Evolutionary conservation across 2,797 vertebrate species (phyloP).

Genomic region (Pogoniulus pusillus): DNA sequence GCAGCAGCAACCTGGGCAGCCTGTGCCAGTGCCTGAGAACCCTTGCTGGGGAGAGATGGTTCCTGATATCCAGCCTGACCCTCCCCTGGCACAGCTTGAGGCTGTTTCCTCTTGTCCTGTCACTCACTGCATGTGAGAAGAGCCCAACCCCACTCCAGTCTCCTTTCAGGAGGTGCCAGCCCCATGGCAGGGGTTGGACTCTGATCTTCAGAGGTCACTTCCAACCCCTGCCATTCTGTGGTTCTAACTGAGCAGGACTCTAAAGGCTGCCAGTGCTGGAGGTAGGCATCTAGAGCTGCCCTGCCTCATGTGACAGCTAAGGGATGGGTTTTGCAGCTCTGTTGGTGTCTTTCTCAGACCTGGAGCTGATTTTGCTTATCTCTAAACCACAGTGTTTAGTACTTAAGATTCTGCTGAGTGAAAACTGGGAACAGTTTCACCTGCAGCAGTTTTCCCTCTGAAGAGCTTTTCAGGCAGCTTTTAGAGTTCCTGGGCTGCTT

Average conservation of each 20-base stretch:
- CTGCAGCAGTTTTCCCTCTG: neutral
- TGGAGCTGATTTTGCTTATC: neutral
- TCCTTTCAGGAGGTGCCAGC: too few species aligned
- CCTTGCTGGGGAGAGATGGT: too few species aligned
- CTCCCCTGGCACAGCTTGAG: too few species aligned
- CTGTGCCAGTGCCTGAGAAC: too few species aligned
- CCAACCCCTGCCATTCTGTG: too few species aligned
- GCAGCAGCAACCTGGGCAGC: too few species aligned
- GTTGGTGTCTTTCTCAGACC: neutral
- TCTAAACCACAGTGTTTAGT: neutral
- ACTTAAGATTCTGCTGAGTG: neutral
- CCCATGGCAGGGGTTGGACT: too few species aligned
- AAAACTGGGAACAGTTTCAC: neutral
- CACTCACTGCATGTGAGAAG: too few species aligned
- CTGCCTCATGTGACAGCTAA: neutral
- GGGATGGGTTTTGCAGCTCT: fast-evolving
- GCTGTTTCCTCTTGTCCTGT: too few species aligned
- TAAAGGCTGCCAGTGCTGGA: neutral
- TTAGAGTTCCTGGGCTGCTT: neutral
- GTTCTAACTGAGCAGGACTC: neutral
- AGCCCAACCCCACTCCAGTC: too few species aligned
- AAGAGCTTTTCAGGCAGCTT: neutral
- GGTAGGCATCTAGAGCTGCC: neutral
- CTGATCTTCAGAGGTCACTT: too few species aligned
- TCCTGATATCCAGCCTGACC: too few species aligned